These are phyloP conservation scores for Rhimphoctona megacephalus DNA, from an alignment of 2,888 invertebrate genomes.

Conservation along the genomic window DNA sequence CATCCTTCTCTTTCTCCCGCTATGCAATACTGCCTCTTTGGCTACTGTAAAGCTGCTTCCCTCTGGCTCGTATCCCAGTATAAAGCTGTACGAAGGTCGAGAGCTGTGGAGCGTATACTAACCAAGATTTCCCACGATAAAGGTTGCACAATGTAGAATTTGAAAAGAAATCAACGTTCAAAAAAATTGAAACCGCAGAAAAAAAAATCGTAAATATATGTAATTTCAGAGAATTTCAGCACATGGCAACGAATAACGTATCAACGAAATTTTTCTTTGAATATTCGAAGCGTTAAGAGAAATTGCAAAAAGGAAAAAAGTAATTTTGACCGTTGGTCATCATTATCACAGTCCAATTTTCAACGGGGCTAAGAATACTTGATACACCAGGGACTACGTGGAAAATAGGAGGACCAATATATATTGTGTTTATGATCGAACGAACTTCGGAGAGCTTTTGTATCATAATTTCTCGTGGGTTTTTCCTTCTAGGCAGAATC, in stretches of 20 bases:
- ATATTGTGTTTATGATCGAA: conserved; percentile 17
- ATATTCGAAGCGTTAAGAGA: neutral
- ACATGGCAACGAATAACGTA: neutral
- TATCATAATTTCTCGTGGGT: conserved; percentile 47
- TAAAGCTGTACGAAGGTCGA: neutral
- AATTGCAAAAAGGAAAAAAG: conserved; percentile 12
- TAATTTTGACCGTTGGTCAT: conserved; percentile 21
- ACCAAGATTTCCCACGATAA: conserved; percentile 23
- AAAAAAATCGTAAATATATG: neutral
- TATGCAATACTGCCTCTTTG: neutral
- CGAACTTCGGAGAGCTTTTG: conserved; percentile 20
- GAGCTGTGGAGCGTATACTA: neutral
- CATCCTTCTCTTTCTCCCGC: neutral
- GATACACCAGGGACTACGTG: conserved; percentile 30
- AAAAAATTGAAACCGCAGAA: neutral
- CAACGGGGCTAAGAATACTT: neutral
- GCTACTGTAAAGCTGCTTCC: neutral
- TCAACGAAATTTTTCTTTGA: neutral
- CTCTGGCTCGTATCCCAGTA: conserved; percentile 6
- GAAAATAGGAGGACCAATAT: conserved; percentile 35
- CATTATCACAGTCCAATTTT: conserved; percentile 49
- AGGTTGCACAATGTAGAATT: neutral
- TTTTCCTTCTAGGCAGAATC: conserved; percentile 35
- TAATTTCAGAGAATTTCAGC: neutral
- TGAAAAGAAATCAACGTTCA: neutral